These are phyloP conservation scores for Drosophila baimaii DNA, from an alignment of 1,140 invertebrate species.

Conservation along the genomic window DNA sequence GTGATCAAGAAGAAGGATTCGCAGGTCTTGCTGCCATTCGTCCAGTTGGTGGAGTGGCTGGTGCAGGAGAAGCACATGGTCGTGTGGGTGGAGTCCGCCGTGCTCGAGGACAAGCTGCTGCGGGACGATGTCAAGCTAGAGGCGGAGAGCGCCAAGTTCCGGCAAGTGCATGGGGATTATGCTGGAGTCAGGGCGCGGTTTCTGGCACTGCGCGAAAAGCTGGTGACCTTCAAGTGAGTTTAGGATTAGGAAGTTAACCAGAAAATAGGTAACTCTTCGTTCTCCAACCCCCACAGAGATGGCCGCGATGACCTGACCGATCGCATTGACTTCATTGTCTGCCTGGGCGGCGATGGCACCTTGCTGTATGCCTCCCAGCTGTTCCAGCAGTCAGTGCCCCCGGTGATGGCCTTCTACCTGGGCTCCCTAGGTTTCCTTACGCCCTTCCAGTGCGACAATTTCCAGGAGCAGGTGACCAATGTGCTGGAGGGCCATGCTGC, in stretches of 20 bases:
- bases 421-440: slow-evolving; percentile 97
- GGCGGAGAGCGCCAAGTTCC: slow-evolving; percentile 66
- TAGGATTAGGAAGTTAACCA: too few relatives aligned
- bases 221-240: slow-evolving; percentile 91
- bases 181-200: slow-evolving; percentile 86
- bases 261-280: too few relatives aligned
- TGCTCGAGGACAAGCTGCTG: slow-evolving; percentile 92
- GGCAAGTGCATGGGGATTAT: slow-evolving; percentile 63
- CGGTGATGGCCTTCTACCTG: slow-evolving; percentile 98
- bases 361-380: slow-evolving; percentile 96
- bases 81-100: slow-evolving; percentile 96
- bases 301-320: slow-evolving; percentile 95
- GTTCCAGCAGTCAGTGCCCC: slow-evolving; percentile 98
- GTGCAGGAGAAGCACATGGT: slow-evolving; percentile 97
- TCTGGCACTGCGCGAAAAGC: slow-evolving; percentile 89
- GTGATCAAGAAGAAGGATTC: slow-evolving; percentile 98
- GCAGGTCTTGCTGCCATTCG: slow-evolving; percentile 94
- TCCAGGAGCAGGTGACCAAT: slow-evolving; percentile 96
- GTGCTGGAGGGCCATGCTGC: slow-evolving; percentile 96
- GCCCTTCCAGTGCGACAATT: slow-evolving; percentile 97
- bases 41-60: slow-evolving; percentile 96
- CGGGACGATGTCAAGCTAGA: slow-evolving; percentile 86
- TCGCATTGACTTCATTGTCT: slow-evolving; percentile 98
- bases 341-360: slow-evolving; percentile 98
- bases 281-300: slow-evolving; percentile 87